phyloP scores from a whole-genome alignment of 92 coral and sea anemone species.

The Diadumene lineata region DNA sequence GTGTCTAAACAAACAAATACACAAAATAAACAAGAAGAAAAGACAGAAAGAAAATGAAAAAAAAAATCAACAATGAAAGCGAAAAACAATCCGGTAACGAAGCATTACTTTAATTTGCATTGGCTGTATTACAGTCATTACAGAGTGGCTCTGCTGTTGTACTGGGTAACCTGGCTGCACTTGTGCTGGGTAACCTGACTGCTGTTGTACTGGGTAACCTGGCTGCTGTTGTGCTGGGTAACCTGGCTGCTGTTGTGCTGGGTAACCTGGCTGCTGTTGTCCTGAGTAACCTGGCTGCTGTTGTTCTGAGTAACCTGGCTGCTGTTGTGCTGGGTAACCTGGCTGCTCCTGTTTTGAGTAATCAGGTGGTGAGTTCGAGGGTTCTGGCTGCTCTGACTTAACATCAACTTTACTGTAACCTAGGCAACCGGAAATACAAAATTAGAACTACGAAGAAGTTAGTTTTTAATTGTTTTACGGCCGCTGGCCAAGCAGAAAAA shows the following conservation, averaged over 20 bases:
- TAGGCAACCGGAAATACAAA: no score
- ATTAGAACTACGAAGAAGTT: no score
- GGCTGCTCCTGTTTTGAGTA: no score
- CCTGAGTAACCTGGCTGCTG: neutral
- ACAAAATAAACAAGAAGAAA: no score
- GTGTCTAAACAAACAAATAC: neutral
- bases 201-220: neutral
- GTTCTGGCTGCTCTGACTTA: no score
- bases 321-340: neutral
- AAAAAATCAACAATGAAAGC: no score
- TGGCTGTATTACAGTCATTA: neutral
- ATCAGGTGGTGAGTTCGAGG: no score
- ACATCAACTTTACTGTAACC: no score
- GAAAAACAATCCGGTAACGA: no score
- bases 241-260: neutral
- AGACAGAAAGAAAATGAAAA: no score
- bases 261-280: neutral
- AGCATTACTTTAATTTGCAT: neutral
- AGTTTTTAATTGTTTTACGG: no score
- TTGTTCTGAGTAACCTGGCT: neutral
- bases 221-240: neutral
- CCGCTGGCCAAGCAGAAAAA: no score
- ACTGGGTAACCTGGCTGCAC: neutral
- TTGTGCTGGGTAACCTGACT: neutral
- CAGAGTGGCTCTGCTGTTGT: neutral